Evolutionary conservation across 2,113 vertebrate species (phyloP).

Genomic region (Neotragus moschatus): DNA sequence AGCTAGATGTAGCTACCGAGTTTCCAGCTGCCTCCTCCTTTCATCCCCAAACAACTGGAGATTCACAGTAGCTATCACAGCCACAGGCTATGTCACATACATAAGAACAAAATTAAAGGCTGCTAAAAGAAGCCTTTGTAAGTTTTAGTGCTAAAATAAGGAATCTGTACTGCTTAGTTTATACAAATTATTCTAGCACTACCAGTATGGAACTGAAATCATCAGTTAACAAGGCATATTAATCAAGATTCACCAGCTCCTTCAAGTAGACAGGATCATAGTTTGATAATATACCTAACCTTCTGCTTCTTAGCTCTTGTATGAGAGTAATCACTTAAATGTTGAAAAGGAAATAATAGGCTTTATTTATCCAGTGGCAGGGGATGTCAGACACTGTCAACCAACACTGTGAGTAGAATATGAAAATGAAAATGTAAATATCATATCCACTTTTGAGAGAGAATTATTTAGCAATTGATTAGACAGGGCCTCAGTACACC

Average conservation of each 20-base stretch:
- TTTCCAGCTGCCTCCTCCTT: conserved; percentile 96
- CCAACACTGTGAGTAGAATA: conserved; percentile 2
- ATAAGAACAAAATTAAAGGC: conserved; percentile 88
- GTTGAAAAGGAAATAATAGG: conserved; percentile 43
- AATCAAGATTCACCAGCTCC: conserved; percentile 67
- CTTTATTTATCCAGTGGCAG: conserved; percentile 33
- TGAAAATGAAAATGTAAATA: conserved; percentile 33
- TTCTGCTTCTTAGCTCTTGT: conserved; percentile 18
- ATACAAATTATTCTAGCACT: conserved; percentile 81
- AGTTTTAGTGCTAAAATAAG: conserved; percentile 88
- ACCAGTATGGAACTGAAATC: conserved; percentile 74
- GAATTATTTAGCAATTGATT: conserved; percentile 33
- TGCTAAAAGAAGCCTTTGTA: conserved; percentile 87
- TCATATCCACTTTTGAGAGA: neutral
- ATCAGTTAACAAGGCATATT: conserved; percentile 71
- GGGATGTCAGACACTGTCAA: neutral
- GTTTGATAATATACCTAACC: conserved; percentile 60
- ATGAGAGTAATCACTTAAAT: conserved; percentile 29
- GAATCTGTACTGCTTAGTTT: conserved; percentile 84
- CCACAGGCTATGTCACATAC: conserved; percentile 89
- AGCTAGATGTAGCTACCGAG: conserved; percentile 92
- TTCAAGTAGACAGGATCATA: conserved; percentile 39
- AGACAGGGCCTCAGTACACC: conserved; percentile 9
- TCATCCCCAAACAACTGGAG: conserved; percentile 94
- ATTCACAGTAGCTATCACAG: conserved; percentile 91